Percentiles rank a stretch among this genome's conserved stretches.
Evolutionary conservation across 2,797 vertebrate species (phyloP).

Genomic region (Tapera naevia): DNA sequence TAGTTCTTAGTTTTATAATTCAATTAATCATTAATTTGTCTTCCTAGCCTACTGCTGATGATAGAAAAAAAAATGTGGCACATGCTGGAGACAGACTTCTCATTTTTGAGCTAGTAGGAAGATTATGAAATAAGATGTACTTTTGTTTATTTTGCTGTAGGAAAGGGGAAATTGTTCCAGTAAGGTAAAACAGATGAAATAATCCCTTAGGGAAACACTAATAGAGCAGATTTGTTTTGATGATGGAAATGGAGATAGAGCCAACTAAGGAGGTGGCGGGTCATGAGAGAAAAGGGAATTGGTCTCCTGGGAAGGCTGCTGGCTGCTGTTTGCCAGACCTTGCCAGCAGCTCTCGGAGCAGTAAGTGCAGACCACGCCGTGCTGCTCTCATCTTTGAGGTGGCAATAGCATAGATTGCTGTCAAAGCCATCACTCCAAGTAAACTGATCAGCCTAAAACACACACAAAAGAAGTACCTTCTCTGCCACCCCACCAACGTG

Average conservation of each 20-base stretch:
- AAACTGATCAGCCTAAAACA: neutral
- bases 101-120: neutral
- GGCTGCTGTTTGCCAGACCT: neutral
- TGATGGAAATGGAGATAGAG: neutral
- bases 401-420: neutral
- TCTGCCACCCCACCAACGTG: neutral
- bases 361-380: neutral
- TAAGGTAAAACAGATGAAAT: neutral
- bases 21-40: neutral
- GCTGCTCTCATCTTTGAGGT: neutral
- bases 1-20: neutral
- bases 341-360: neutral
- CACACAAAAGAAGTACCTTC: neutral
- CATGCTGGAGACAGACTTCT: neutral
- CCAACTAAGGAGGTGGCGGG: neutral
- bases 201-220: neutral
- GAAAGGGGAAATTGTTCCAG: neutral
- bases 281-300: neutral
- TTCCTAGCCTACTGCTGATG: neutral
- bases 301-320: neutral
- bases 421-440: neutral
- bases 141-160: neutral
- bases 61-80: neutral
- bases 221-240: neutral
- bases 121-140: neutral